Percentiles rank a stretch among this genome's conserved stretches.
Conservation (phyloP, 2,113 vertebrate genomes). For the Heterotilapia buettikoferi region DNA sequence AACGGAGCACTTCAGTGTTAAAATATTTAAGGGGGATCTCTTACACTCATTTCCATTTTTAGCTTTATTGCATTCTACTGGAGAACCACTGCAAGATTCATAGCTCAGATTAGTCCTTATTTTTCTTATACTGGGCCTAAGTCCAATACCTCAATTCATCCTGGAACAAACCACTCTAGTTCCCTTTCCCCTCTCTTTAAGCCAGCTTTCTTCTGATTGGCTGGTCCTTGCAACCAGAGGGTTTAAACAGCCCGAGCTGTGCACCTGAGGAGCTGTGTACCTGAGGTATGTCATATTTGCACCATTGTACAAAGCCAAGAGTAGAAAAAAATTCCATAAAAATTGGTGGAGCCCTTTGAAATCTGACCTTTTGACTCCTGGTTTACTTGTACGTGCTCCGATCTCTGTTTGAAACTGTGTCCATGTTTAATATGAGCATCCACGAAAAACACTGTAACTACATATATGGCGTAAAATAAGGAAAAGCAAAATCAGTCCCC, state of each 20-base stretch:
- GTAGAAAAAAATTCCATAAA: neutral
- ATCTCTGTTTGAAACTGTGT: neutral
- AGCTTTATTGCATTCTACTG: neutral
- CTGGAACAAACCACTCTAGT: neutral
- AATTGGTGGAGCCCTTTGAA: neutral
- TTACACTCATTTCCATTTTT: neutral
- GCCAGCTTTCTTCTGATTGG: neutral
- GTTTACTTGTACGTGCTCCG: neutral
- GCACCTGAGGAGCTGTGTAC: neutral
- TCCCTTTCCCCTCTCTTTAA: neutral
- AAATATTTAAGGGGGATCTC: neutral
- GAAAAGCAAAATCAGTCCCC: neutral
- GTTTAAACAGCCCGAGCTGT: neutral
- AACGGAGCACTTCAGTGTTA: neutral
- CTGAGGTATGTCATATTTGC: neutral
- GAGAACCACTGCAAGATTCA: neutral
- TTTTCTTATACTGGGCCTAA: neutral
- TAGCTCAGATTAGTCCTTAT: neutral
- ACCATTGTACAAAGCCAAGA: neutral
- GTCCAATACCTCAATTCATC: neutral
- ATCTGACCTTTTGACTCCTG: neutral
- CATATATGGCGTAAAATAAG: neutral
- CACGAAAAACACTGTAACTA: neutral
- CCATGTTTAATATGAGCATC: neutral
- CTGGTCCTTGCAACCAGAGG: neutral